Evolutionary conservation across 2,113 vertebrate genomes (phyloP), one percentile per base, ranked within the genome.

Genomic region (Chlamydotis undulata): DNA sequence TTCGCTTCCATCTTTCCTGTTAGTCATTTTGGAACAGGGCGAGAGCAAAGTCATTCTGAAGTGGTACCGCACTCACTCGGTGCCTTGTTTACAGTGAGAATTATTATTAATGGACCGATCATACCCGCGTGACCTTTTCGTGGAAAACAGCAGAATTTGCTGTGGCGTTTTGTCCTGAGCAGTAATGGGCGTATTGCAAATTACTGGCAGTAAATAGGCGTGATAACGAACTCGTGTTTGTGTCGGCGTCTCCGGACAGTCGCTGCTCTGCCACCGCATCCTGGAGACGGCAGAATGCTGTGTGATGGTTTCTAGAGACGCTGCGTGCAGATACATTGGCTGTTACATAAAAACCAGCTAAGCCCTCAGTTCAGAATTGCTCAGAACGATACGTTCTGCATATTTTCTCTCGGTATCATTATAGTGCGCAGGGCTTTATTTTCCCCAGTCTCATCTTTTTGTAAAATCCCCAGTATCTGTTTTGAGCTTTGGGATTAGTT

Each of bases 151-250:
- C 31, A 19, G 33, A 8, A 6, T 57, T 79, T 55, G 12, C 39
- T 6, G 2, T 31, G 29, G 17, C 24, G 1, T n/a, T 47, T 37
- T 13, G 47, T 7, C 50, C 12, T 12, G 22, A 9, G 21, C 21
- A 57, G 49, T 7, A 19, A 7, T 6, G 6, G 1, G 19, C 14
- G 0, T 14, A 4, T 24, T 19, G 45, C 47, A 10, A 24, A 7
- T 24, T 12, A 1, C 24, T 25, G 47, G 49, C 3, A 61, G 9
- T 8, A 8, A 9, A 17, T 6, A 45, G 76, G 37, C 39, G 1
- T 10, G 0, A n/a, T 1, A 4, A 33, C 4, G 4, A 73, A 19
- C 77, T 39, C 59, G 0, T 5, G 2, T 14, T 59, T 19, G 43
- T 53, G 83, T 33, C 50, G 1, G 28, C 1, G 15, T 17, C 39